Evolutionary conservation across 2,113 vertebrate genomes (phyloP), one percentile per base, ranked within the genome.

Genomic region (Ammospiza nelsoni): DNA sequence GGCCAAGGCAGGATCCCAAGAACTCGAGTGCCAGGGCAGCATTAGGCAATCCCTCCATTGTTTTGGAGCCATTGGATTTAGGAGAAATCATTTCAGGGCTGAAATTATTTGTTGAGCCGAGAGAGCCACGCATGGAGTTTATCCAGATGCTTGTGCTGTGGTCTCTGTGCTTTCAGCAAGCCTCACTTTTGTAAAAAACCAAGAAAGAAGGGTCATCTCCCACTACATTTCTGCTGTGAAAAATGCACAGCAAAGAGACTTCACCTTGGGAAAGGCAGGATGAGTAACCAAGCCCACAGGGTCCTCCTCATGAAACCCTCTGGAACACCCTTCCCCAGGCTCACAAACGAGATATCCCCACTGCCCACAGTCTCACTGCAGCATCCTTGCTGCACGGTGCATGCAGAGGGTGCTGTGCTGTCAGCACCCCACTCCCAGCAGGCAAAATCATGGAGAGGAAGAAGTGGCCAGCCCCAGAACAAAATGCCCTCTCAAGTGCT

Each of bases 401-500:
- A 3, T 5, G 20, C 61, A 59, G 44, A 82, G 66, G 15, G 48
- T 23, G 11, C 62, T 76, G 58, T 7, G 9, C 63, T 57, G 54
- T 65, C 90, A 93, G 66, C 71, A 90, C 31, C 92, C 74, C 0
- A 8, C n/a, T 94, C 75, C 88, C 67, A 58, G 55, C 76, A 49
- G 52, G 82, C 66, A 89, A 95, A 84, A 69, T 61, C 2, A 0
- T 31, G 44, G 1, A 51, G 68, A 90, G 93, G 94, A 95, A 97
- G 94, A 97, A 93, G 91, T 2, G 69, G 84, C 80, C 72, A 85
- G 62, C 59, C 79, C 18, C 4, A 75, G 83, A 81, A 91, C 48
- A 35, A 84, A 74, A 78, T 3, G 11, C n/a, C 63, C 44, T 85
- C 12, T 12, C 4, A 18, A 72, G 79, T 91, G 97, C 98, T 98